Conservation (phyloP, 2,888 invertebrate genomes). For the Hypselothyrea guttata region DNA sequence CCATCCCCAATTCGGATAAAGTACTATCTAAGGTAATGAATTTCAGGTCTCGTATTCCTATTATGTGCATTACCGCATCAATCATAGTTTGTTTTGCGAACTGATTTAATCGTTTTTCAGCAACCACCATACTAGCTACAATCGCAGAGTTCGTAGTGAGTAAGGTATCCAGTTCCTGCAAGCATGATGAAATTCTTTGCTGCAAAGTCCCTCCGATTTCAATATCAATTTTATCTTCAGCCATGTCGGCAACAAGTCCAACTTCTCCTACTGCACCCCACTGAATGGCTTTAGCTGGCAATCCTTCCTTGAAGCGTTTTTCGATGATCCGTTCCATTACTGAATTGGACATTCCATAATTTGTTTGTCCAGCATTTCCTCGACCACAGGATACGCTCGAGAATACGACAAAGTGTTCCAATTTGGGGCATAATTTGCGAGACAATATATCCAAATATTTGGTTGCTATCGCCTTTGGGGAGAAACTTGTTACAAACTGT, state of each 20-base stretch:
- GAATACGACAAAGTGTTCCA: slow-evolving; percentile 92
- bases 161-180: slow-evolving; percentile 88
- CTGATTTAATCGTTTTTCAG: slow-evolving; percentile 88
- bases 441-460: slow-evolving; percentile 88
- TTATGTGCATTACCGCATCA: slow-evolving; percentile 88
- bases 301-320: slow-evolving; percentile 86
- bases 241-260: slow-evolving; percentile 90
- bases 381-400: slow-evolving; percentile 95
- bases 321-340: slow-evolving; percentile 95
- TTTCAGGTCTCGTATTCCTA: slow-evolving; percentile 87
- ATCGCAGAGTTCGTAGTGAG: slow-evolving; percentile 87
- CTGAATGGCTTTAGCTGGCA: slow-evolving; percentile 92
- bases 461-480: slow-evolving; percentile 92
- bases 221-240: slow-evolving; percentile 87
- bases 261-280: slow-evolving; percentile 97
- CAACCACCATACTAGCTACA: slow-evolving; percentile 93
- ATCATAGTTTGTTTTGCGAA: slow-evolving; percentile 87
- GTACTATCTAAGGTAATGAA: slow-evolving; percentile 87
- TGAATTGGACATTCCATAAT: slow-evolving; percentile 94
- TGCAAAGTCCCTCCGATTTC: slow-evolving; percentile 92
- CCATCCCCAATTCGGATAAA: slow-evolving; percentile 96
- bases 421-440: slow-evolving; percentile 84
- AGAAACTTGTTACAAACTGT: slow-evolving; percentile 86
- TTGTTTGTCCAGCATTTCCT: slow-evolving; percentile 94
- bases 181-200: slow-evolving; percentile 92